Conservation (phyloP, 2,797 vertebrate genomes). For the Galaxias olidus region DNA sequence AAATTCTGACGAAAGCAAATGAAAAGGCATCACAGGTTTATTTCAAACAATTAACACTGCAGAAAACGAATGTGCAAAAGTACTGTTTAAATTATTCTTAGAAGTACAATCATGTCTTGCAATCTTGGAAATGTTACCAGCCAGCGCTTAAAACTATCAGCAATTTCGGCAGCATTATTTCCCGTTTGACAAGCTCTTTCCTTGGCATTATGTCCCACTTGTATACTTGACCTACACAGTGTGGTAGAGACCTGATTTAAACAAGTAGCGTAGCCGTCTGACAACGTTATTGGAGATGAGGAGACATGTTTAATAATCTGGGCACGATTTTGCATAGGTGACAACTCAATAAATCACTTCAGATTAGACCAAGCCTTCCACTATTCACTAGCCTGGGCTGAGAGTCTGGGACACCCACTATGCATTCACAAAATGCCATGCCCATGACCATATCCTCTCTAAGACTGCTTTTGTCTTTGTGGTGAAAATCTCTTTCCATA, state of each 20-base stretch:
- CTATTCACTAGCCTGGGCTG: constrained; percentile 47
- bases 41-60: constrained; percentile 26
- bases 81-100: constrained; percentile 19
- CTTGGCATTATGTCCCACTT: constrained; percentile 2
- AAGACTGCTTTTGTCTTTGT: constrained; percentile 51
- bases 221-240: neutral
- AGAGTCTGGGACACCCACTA: constrained; percentile 39
- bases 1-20: constrained; percentile 13
- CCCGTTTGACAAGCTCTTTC: constrained; percentile 4
- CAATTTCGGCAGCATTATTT: constrained; percentile 1
- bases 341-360: constrained; percentile 41
- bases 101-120: neutral
- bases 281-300: constrained; percentile 7
- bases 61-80: constrained; percentile 39
- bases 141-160: neutral
- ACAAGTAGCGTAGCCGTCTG: too few species aligned
- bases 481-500: constrained; percentile 57
- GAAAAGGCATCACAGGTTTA: constrained; percentile 30
- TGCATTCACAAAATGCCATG: constrained; percentile 33
- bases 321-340: constrained; percentile 35
- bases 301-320: neutral
- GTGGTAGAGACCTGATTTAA: neutral
- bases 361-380: constrained; percentile 30
- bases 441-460: constrained; percentile 46
- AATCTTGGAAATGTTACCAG: neutral